Percentiles rank a stretch among this genome's conserved stretches.
phyloP scores from a whole-genome alignment of 2,113 vertebrate genomes.

The Lonchura striata region DNA sequence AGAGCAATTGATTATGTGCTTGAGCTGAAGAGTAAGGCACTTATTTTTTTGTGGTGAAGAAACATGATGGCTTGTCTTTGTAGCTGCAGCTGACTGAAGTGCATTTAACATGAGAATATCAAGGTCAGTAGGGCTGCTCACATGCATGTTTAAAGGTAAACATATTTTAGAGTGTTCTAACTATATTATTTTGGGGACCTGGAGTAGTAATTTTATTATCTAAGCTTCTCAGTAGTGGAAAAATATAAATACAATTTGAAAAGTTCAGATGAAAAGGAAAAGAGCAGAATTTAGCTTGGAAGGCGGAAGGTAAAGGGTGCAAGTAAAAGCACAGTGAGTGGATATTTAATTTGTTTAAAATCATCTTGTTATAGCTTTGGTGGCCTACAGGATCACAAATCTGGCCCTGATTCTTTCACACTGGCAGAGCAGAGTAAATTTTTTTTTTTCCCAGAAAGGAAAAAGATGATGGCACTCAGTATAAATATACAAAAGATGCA shows the following conservation, averaged over 20 bases:
- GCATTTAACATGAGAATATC: neutral
- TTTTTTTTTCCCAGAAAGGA: too few relatives aligned
- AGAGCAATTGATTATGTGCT: neutral
- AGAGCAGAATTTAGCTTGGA: neutral
- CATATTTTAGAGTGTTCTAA: neutral
- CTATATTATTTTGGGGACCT: neutral
- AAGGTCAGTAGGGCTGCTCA: neutral
- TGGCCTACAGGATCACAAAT: neutral
- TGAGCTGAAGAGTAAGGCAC: neutral
- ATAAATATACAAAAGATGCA: neutral
- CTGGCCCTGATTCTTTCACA: neutral
- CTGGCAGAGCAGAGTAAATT: neutral
- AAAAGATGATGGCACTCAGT: neutral
- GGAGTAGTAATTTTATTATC: neutral
- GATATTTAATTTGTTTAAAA: neutral
- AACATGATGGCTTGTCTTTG: neutral
- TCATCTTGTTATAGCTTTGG: neutral
- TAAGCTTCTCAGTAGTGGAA: neutral
- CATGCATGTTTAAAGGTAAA: neutral
- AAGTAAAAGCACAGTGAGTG: neutral
- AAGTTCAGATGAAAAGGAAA: neutral
- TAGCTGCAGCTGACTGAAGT: neutral
- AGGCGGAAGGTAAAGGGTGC: neutral
- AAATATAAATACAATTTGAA: neutral
- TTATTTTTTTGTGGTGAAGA: neutral